phyloP scores from a whole-genome alignment of 2,888 invertebrate genomes.

The Pycnomerus fuliginosus region DNA sequence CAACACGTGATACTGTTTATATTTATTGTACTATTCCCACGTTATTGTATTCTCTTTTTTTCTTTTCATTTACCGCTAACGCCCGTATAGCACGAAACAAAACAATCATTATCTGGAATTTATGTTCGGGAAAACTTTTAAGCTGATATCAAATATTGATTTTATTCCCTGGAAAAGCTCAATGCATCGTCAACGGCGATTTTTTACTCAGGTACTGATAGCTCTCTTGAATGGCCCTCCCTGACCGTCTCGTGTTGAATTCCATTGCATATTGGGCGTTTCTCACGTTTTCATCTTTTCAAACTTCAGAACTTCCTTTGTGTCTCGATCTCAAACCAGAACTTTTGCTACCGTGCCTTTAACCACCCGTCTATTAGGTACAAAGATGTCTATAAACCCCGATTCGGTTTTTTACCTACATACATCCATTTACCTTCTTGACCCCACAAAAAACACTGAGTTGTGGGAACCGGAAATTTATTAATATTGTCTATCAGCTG shows the following conservation, averaged over 20 bases:
- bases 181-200: slow-evolving; percentile 1
- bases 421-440: no score
- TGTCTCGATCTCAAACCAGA: slow-evolving; percentile 24
- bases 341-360: no score
- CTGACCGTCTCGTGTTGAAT: slow-evolving; percentile 35
- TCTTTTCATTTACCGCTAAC: slow-evolving; percentile 17
- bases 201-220: neutral
- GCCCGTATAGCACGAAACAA: slow-evolving; percentile 12
- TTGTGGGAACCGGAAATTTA: no score
- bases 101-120: slow-evolving; percentile 1
- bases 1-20: slow-evolving; percentile 29
- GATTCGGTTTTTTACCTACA: no score
- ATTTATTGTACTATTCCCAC: slow-evolving; percentile 29
- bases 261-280: slow-evolving; percentile 39
- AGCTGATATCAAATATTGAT: neutral
- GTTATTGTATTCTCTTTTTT: slow-evolving; percentile 22
- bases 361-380: no score
- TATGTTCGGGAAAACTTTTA: neutral
- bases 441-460: no score
- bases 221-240: slow-evolving; percentile 4
- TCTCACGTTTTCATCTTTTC: slow-evolving; percentile 45
- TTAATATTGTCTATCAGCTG: no score
- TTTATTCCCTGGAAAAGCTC: neutral
- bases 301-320: slow-evolving; percentile 39
- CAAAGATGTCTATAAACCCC: no score